A percentile compares a stretch with the other conserved stretches of the same genome.
Conservation (phyloP, 1,140 invertebrate species). For the Manduca sexta region DNA sequence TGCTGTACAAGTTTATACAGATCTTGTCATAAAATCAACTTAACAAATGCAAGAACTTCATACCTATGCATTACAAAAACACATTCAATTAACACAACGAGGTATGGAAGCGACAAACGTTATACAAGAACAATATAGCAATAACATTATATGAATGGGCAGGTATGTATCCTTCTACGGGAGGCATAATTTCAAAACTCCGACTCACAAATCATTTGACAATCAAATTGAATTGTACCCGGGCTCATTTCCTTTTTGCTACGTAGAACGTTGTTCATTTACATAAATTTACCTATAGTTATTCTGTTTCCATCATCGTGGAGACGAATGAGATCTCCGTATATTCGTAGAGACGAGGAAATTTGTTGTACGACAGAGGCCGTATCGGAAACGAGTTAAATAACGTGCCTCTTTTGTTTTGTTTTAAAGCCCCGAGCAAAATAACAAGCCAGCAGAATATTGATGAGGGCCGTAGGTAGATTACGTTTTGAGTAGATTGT, state of each 20-base stretch:
- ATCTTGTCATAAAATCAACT: too few species aligned
- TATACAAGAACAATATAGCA: conserved; percentile 11
- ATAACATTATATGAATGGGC: conserved; percentile 7
- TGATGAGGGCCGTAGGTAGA: conserved; percentile 26
- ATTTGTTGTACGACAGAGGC: conserved; percentile 61
- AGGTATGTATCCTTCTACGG: conserved; percentile 5
- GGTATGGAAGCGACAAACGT: conserved; percentile 1
- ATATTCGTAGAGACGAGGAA: conserved; percentile 44
- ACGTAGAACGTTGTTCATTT: conserved; percentile 56
- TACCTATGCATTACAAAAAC: too few species aligned
- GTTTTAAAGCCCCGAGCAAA: conserved; percentile 53
- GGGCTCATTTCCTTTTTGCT: conserved; percentile 63
- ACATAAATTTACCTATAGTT: conserved; percentile 70
- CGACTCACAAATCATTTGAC: conserved; percentile 23
- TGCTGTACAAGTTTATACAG: too few species aligned
- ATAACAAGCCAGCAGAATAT: conserved; percentile 56
- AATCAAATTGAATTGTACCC: conserved; percentile 34
- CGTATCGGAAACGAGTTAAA: conserved; percentile 69
- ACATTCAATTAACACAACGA: not conserved
- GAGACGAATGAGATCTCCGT: conserved; percentile 36
- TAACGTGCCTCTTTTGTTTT: conserved; percentile 64
- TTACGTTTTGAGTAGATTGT: conserved; percentile 14
- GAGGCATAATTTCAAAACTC: conserved; percentile 35
- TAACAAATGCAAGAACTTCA: too few species aligned
- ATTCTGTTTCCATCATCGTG: conserved; percentile 47